Evolutionary conservation across 1,140 invertebrate species (phyloP).

Genomic region (Drosophila pseudoananassae): DNA sequence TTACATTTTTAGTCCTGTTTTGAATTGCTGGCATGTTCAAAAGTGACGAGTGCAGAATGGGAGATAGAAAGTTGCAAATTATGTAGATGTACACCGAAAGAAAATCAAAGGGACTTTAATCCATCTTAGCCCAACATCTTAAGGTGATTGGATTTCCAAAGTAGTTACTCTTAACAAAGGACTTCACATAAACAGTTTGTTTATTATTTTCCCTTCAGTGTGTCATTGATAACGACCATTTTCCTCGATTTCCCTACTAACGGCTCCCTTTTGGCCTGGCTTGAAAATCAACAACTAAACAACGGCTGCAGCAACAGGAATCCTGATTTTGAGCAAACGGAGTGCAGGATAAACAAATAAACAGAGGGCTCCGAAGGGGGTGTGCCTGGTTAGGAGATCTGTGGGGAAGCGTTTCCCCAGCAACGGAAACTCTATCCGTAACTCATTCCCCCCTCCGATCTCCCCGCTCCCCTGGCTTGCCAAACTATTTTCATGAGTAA

Average conservation of each 20-base stretch:
- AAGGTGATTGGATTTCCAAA: too few relatives aligned
- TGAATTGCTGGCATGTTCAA: conserved; percentile 17
- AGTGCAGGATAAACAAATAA: conserved; percentile 63
- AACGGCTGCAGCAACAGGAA: conserved; percentile 33
- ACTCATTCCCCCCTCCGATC: conserved; percentile 33
- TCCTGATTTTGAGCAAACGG: conserved; percentile 69
- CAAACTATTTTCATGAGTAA: conserved; percentile 68
- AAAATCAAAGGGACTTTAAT: not conserved
- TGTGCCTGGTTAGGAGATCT: not conserved
- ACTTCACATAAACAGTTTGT: too few relatives aligned
- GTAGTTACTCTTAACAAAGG: too few relatives aligned
- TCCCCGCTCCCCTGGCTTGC: not conserved
- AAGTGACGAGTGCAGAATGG: conserved; percentile 13
- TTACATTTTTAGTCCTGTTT: conserved; percentile 41
- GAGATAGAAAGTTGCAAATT: conserved; percentile 28
- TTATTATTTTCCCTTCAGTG: not conserved
- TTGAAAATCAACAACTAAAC: conserved; percentile 45
- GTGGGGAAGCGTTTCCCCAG: conserved; percentile 14
- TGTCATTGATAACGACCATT: conserved; percentile 7
- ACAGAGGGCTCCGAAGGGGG: conserved; percentile 23
- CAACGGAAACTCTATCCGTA: conserved; percentile 49
- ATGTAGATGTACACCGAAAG: conserved; percentile 8
- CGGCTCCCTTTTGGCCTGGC: conserved; percentile 2
- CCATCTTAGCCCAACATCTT: too few relatives aligned
- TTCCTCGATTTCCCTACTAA: not conserved